phyloP scores from a whole-genome alignment of 2,888 invertebrate species.

The Steinernema hermaphroditum region DNA sequence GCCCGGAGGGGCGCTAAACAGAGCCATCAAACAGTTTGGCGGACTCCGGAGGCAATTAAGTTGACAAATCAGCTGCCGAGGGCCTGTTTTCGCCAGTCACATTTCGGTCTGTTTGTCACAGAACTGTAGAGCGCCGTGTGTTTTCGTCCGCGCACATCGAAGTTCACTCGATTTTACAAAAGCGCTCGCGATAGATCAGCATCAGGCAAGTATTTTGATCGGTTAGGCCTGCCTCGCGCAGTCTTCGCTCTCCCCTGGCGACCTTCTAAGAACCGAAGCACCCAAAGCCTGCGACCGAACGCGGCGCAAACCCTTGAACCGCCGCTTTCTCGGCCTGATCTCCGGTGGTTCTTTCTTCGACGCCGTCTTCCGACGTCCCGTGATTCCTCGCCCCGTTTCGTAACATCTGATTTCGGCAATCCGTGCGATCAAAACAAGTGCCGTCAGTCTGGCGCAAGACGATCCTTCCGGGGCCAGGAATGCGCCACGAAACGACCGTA shows the following conservation, averaged over 20 bases:
- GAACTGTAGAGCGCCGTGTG: not conserved
- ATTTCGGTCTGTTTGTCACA: not conserved
- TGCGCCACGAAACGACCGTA: too few species aligned
- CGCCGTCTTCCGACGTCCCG: too few species aligned
- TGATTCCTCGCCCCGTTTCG: too few species aligned
- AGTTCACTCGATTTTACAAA: constrained; percentile 25
- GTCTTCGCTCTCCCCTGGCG: constrained; percentile 17
- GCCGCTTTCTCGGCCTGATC: not conserved
- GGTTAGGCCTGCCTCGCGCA: not conserved
- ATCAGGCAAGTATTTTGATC: constrained; percentile 17
- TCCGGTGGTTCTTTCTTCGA: not conserved
- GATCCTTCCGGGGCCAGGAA: too few species aligned
- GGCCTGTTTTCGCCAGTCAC: not conserved
- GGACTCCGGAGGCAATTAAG: not conserved
- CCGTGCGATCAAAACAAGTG: too few species aligned
- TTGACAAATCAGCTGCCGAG: not conserved
- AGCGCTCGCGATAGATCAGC: constrained; percentile 19
- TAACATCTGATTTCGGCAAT: too few species aligned
- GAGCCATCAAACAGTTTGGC: not conserved
- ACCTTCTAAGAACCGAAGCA: constrained; percentile 2
- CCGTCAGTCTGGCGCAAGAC: too few species aligned
- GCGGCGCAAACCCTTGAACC: not conserved
- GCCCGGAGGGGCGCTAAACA: too few species aligned
- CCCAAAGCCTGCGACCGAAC: constrained; percentile 6
- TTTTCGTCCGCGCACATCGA: not conserved